Base-by-base conservation (phyloP, 2,888 invertebrate species). In the Leptopilina drosophilae region DNA sequence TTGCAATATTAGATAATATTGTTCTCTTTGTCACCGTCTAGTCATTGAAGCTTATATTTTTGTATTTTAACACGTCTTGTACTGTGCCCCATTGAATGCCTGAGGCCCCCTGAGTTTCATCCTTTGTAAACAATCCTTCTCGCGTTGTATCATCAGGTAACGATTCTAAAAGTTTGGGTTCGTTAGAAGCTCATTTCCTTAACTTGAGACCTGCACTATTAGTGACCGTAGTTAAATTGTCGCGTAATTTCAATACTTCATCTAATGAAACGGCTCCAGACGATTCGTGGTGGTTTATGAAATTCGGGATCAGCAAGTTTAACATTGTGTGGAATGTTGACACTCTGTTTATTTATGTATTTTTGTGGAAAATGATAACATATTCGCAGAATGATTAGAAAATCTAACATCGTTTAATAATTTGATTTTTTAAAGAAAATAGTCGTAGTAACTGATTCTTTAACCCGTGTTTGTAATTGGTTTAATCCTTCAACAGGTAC, bases 281-380 rank as follows among this genome's bases (percentile, higher is more conserved):
- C 20, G 1, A 1, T 20, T 1, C 20, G 20, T 20, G 12, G 49
- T 4, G 15, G 59, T 59, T 59, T 59, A n/a, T 59, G 6, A n/a
- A 59, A 59, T 15, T 49, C 49, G 4, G 59, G 59, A 59, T 59
- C 59, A 0, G 59, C 59, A 12, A 59, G 59, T 6, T 14, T 59
- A 1, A 59, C 8, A 2, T 59, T 59, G 3, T n/a, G 9, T n/a
- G 26, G 81, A 78, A 78, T 84, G 80, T 8, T 82, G 82, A 14
- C 82, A 65, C 42, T 64, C 64, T 62, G 78, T 12, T 49, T 8
- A 12, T 14, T 1, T 9, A 69, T 67, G 3, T 33, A n/a, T 14
- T 26, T 7, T 26, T 62, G 5, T 12, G 77, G 78, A 4, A 79
- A 46, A 11, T 9, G 6, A 65, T 59, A 14, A 5, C 56, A 66